Percentiles rank a stretch among this genome's conserved stretches.
Conservation (phyloP, 2,797 vertebrate genomes). For the Rhinogobio ventralis region DNA sequence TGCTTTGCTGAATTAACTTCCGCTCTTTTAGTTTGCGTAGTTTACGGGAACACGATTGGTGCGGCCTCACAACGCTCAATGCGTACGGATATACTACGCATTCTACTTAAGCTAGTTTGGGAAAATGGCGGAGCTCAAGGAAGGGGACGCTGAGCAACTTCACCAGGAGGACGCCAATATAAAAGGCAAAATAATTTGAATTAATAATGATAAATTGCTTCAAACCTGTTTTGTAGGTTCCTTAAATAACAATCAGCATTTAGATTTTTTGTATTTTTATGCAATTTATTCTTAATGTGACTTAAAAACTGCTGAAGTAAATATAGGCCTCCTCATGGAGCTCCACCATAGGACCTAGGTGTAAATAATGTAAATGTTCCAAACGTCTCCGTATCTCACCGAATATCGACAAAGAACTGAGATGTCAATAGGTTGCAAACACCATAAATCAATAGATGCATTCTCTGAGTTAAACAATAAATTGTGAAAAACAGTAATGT, state of each 20-base stretch:
- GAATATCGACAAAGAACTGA: not conserved
- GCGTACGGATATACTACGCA: constrained; percentile 57
- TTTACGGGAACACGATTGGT: constrained; percentile 15
- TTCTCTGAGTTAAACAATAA: not conserved
- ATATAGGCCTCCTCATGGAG: constrained; percentile 81
- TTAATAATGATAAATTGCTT: not conserved
- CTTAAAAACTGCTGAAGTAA: constrained; percentile 71
- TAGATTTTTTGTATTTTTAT: not conserved
- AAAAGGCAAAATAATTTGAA: constrained; percentile 68
- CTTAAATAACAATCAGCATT: rapidly evolving
- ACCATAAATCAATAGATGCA: not conserved
- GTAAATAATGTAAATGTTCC: constrained; percentile 54
- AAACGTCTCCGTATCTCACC: no score
- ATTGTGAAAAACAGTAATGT: constrained; percentile 1
- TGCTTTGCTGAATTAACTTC: constrained; percentile 20
- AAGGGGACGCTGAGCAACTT: constrained; percentile 70
- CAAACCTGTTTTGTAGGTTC: not conserved
- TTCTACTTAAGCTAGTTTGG: constrained; percentile 59
- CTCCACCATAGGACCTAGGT: constrained; percentile 81
- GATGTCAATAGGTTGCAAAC: not conserved
- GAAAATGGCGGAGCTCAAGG: constrained; percentile 79
- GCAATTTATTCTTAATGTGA: constrained; percentile 45
- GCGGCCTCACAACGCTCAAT: not conserved
- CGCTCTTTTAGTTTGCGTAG: constrained; percentile 21
- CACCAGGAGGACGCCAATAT: constrained; percentile 79